Evolutionary conservation across 2,797 vertebrate genomes (phyloP), one percentile per base, ranked within the genome.

Genomic region (Knipowitschia caucasica): DNA sequence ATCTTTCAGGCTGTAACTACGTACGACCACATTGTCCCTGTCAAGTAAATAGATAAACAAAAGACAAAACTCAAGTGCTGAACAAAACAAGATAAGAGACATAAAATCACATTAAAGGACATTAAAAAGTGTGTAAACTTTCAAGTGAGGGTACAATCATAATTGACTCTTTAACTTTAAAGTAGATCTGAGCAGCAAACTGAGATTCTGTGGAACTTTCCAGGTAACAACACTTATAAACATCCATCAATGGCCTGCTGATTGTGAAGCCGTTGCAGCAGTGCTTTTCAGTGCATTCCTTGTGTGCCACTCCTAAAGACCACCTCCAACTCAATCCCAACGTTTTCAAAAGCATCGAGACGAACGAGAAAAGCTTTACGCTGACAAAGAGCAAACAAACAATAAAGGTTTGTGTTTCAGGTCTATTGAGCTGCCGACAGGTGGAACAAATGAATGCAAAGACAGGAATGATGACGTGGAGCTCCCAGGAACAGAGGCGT

Each of bases 361-460:
- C 67, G 45, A 69, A 79, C 67, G 71, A 72, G 67, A 59, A 77
- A 81, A 73, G 66, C 66, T 77, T 59, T 2, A 38, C 14, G 63
- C 43, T 85, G 84, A 87, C 83, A 77, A 64, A 23, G 50, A 67
- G 81, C 78, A 87, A 87, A 84, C 82, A 86, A 84, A 86, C 75
- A 82, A 69, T 27, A 67, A 81, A 71, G 77, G 69, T 62, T 73
- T 76, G 85, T 83, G 86, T 82, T 77, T 76, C 77, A 80, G 75
- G 81, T 72, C 69, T 52, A 71, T 62, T 61, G 69, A 26, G 29
- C 69, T 78, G 81, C 83, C 62, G 59, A 80, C 85, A 85, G 81
- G 82, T 81, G 53, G 9, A 69, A 82, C 80, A 82, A 82, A 80
- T 74, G 75, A 79, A 85, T 75, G 77, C 66, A 50, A 53, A 73